Evolutionary conservation across 1,140 invertebrate species (phyloP).

Genomic region (Liolophura sinensis): DNA sequence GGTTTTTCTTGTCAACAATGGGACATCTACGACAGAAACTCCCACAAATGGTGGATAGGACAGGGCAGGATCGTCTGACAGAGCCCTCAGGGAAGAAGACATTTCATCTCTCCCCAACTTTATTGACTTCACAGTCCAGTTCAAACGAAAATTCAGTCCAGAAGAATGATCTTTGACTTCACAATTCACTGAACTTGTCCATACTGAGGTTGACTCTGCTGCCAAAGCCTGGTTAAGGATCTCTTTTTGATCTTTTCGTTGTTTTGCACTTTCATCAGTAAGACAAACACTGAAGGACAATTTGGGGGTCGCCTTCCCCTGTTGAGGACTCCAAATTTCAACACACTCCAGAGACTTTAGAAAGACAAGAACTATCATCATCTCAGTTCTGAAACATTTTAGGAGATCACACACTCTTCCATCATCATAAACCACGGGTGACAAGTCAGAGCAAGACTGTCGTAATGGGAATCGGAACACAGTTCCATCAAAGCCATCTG

Average conservation of each 20-base stretch:
- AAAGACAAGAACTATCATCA: no score
- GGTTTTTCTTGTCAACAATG: constrained; percentile 41
- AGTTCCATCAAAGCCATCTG: no score
- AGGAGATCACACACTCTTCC: no score
- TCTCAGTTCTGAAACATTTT: no score
- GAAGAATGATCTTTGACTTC: constrained; percentile 26
- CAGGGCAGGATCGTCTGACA: constrained; percentile 23
- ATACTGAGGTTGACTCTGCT: no score
- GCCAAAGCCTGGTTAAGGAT: constrained; percentile 5
- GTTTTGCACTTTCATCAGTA: constrained; percentile 10
- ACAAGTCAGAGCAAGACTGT: no score
- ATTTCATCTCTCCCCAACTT: constrained; percentile 11
- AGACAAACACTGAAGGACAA: constrained; percentile 4
- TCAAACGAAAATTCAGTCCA: constrained; percentile 20
- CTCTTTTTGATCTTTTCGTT: constrained; percentile 13
- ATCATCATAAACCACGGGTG: no score
- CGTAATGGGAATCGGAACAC: no score
- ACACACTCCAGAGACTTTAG: no score
- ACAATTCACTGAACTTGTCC: no score
- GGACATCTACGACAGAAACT: constrained; percentile 24
- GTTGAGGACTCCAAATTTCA: no score
- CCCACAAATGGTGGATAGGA: constrained; percentile 42
- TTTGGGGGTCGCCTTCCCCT: no score
- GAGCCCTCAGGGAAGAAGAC: constrained; percentile 12
- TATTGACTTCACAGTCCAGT: constrained; percentile 26